phyloP scores from a whole-genome alignment of 92 coral and sea anemone species.

The Chrysogorgia sp. region DNA sequence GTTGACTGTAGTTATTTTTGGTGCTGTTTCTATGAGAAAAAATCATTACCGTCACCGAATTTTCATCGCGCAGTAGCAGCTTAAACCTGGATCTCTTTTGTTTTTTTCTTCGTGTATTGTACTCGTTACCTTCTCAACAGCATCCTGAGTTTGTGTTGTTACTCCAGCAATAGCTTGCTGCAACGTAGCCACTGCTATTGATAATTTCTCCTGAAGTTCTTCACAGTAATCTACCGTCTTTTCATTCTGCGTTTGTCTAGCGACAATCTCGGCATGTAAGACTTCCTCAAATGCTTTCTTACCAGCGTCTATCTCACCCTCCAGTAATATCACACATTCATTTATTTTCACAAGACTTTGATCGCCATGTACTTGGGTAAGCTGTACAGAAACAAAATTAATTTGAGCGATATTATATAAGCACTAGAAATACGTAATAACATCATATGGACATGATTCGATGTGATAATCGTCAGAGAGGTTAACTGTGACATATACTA shows the following conservation, averaged over 20 bases:
- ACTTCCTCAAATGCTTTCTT: slow-evolving; percentile 93
- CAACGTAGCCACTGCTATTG: slow-evolving; percentile 79
- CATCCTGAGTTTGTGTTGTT: slow-evolving; percentile 73
- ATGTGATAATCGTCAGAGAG: too few species aligned
- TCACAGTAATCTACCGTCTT: slow-evolving; percentile 69
- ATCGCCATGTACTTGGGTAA: slow-evolving; percentile 82
- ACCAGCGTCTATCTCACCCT: slow-evolving; percentile 94
- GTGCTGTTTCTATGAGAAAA: too few species aligned
- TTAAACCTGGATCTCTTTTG: too few species aligned
- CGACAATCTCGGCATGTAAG: slow-evolving; percentile 92
- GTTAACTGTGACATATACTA: too few species aligned
- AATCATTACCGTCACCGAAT: too few species aligned
- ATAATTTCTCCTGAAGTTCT: slow-evolving; percentile 83
- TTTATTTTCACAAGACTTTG: slow-evolving; percentile 85
- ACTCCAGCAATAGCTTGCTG: slow-evolving; percentile 92
- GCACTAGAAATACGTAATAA: background rate
- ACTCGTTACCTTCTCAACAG: slow-evolving; percentile 70
- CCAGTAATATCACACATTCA: slow-evolving; percentile 88
- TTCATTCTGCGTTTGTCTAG: slow-evolving; percentile 94
- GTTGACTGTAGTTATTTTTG: too few species aligned
- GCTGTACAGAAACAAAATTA: slow-evolving; percentile 40
- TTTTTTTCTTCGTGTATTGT: too few species aligned
- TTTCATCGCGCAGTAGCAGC: too few species aligned
- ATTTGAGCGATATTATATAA: too few species aligned
- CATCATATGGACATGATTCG: too few species aligned